Conservation (phyloP, 2,888 invertebrate species). For the Gibbula magus region DNA sequence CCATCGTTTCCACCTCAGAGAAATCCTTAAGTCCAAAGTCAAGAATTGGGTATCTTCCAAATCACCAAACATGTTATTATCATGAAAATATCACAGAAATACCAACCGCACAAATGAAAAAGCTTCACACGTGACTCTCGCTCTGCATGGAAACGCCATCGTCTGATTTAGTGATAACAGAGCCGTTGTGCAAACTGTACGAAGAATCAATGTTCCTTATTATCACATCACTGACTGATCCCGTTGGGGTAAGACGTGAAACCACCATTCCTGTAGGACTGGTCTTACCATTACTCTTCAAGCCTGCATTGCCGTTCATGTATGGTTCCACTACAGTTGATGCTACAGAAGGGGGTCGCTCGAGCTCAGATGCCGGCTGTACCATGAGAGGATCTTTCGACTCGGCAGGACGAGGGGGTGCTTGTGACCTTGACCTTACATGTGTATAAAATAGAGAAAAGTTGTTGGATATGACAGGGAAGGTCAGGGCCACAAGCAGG, state of each 20-base stretch:
- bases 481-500: conserved; percentile 70
- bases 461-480: conserved; percentile 74
- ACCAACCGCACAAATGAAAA: not conserved
- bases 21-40: too few relatives aligned
- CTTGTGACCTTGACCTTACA: conserved; percentile 60
- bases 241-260: conserved; percentile 14
- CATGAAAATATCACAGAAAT: not conserved
- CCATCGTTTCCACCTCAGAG: too few relatives aligned
- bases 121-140: not conserved
- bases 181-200: not conserved
- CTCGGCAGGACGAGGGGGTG: not conserved
- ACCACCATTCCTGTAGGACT: not conserved
- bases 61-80: too few relatives aligned
- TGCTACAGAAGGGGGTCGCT: conserved; percentile 46
- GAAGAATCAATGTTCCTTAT: conserved; percentile 45
- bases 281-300: not conserved
- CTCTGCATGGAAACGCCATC: not conserved
- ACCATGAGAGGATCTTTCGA: not conserved
- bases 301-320: conserved; percentile 47
- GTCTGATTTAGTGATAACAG: not conserved
- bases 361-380: not conserved
- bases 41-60: too few relatives aligned
- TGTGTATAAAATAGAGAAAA: conserved; percentile 73
- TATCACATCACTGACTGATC: conserved; percentile 50
- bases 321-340: conserved; percentile 47